Conservation (phyloP, 2,113 vertebrate species). For the Sprattus sprattus region DNA sequence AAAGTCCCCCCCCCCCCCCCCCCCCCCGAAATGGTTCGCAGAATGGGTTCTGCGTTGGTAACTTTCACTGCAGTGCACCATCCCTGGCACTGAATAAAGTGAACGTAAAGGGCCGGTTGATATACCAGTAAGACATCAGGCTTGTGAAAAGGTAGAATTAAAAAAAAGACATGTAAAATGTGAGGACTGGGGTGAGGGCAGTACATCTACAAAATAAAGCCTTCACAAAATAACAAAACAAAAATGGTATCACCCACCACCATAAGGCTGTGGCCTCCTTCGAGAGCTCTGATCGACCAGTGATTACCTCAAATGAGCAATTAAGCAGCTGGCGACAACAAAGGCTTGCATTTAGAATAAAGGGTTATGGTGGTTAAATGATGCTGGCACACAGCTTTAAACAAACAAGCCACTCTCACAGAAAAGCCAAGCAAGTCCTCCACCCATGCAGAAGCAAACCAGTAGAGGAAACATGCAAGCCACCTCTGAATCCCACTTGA, state of each 20-base stretch:
- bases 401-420: constrained; percentile 62
- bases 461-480: background rate
- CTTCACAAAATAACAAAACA: background rate
- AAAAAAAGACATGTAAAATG: background rate
- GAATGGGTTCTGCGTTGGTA: constrained; percentile 5
- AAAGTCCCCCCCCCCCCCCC: too few species aligned
- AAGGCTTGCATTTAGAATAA: constrained; percentile 52
- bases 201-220: background rate
- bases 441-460: background rate
- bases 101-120: background rate
- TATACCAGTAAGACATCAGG: background rate
- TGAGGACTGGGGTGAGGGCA: background rate
- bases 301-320: constrained; percentile 74
- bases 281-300: constrained; percentile 67
- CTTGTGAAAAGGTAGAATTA: background rate
- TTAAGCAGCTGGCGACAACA: constrained; percentile 70
- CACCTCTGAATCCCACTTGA: background rate
- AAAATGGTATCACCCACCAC: constrained; percentile 18
- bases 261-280: constrained; percentile 63
- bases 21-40: background rate
- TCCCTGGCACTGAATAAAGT: background rate
- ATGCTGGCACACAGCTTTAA: constrained; percentile 57
- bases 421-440: constrained; percentile 49
- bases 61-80: constrained; percentile 3
- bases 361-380: constrained; percentile 51